Base-by-base conservation (phyloP, 2,797 vertebrate genomes). In the Hydrocynus forskahlii region DNA sequence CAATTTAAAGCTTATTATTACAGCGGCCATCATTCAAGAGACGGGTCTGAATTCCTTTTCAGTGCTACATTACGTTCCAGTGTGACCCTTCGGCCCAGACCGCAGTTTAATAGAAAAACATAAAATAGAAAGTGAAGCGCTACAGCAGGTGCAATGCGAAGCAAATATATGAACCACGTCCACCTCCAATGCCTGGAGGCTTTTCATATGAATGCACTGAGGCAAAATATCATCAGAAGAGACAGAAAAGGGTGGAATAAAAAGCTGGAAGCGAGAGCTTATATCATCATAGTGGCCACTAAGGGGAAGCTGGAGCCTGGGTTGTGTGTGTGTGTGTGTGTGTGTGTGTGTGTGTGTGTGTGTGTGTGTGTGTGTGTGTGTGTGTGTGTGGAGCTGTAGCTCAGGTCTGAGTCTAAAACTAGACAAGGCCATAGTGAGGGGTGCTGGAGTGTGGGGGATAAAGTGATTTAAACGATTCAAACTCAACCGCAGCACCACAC, bases 31-130 rank as follows among this genome's bases (percentile, higher is more conserved):
- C 70, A 78, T 40, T 78, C 17, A 7, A 13, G 62, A 79, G 70
- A 68, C 21, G 52, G 69, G 74, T 77, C 64, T 54, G 38, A 57
- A 69, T n/a, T 5, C 40, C 75, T 82, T 78, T 73, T 78, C 54
- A 29, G 35, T 69, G 76, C 45, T 69, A 68, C 76, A 78, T 74
- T 75, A 68, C 75, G 72, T 60, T 78, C 48, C 81, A 59, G 66
- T 71, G 2, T 62, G 62, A 71, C 66, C 71, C 19, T 50, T 45
- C 25, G 48, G 54, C 76, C 69, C 69, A 62, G 21, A 48, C 69
- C 21, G 25, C 54, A n/a, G 70, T 69, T 75, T 75, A 78, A 83
- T 78, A 55, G 76, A 68, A 78, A 78, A 83, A 78, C 23, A 55
- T 72, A 73, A 82, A 78, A 78, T 57, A 78, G 25, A 55, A 77